These are phyloP conservation scores for Anser brachyrhynchus DNA, from an alignment of 2,113 vertebrate genomes.

Conservation along the genomic window DNA sequence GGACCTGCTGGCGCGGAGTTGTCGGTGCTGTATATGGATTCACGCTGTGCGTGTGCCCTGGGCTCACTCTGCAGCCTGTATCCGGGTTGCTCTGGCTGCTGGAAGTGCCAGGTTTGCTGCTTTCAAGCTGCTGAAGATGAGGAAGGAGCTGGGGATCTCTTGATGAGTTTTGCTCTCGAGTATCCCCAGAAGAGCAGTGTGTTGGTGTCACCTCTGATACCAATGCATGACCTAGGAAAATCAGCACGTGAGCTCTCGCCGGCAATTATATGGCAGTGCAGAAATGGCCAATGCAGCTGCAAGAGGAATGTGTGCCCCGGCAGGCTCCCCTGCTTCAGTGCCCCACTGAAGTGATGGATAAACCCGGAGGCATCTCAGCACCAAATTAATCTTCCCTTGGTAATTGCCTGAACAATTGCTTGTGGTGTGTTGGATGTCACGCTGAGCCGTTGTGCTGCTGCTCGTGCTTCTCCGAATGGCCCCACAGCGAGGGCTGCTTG, in stretches of 20 bases:
- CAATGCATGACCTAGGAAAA: not conserved
- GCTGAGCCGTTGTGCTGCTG: not conserved
- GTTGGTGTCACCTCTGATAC: not conserved
- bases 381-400: not conserved
- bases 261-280: accelerated
- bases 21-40: accelerated
- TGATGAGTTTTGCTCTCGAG: not conserved
- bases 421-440: not conserved
- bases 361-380: accelerated
- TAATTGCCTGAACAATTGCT: not conserved
- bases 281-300: not conserved
- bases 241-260: not conserved
- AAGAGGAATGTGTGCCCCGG: accelerated
- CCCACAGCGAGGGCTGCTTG: not conserved
- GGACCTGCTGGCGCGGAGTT: not conserved
- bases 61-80: not conserved
- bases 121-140: not conserved
- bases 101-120: not conserved
- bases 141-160: not conserved
- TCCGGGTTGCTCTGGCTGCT: not conserved
- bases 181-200: not conserved
- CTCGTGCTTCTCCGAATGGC: not conserved
- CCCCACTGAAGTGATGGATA: not conserved
- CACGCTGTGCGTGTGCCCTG: accelerated
- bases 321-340: not conserved